phyloP scores from a whole-genome alignment of 2,797 vertebrate species.

The Picus viridis region DNA sequence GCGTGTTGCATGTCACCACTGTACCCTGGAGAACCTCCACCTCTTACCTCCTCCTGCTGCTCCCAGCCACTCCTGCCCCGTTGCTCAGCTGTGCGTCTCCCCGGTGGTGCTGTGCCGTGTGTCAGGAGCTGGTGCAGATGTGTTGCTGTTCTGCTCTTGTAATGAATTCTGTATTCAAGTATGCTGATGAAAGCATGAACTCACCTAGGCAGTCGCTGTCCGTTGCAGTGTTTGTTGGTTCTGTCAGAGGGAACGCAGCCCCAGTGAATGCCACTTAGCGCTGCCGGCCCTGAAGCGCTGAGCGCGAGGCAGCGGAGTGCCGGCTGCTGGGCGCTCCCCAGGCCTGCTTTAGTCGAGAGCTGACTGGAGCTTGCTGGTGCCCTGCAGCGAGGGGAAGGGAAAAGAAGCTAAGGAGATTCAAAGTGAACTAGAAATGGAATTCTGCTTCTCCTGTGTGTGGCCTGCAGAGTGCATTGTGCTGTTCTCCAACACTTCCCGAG shows the following conservation, averaged over 20 bases:
- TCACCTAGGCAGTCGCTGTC: constrained; percentile 65
- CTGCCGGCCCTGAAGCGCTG: constrained; percentile 50
- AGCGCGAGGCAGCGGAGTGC: constrained; percentile 17
- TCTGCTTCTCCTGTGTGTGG: constrained; percentile 72
- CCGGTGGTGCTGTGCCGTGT: constrained; percentile 73
- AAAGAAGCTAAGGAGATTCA: constrained; percentile 35
- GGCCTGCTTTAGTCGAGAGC: constrained; percentile 42
- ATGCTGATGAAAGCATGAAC: constrained; percentile 68
- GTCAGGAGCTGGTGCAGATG: constrained; percentile 71
- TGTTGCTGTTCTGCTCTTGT: constrained; percentile 59
- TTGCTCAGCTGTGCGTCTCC: constrained; percentile 51
- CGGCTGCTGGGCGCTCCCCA: constrained; percentile 40
- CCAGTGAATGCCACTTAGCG: constrained; percentile 33
- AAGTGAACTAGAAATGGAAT: constrained; percentile 66
- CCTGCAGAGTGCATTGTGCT: constrained; percentile 71
- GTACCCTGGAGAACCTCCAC: constrained; percentile 57
- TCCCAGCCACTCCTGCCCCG: background rate
- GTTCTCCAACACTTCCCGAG: constrained; percentile 72
- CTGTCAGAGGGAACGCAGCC: constrained; percentile 48
- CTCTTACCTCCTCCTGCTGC: constrained; percentile 53
- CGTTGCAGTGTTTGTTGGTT: constrained; percentile 67
- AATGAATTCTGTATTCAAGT: constrained; percentile 67
- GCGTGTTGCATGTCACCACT: constrained; percentile 64
- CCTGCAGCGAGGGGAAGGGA: constrained; percentile 20
- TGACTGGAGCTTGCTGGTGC: constrained; percentile 58